Evolutionary conservation across 2,113 vertebrate genomes (phyloP).

Genomic region (Corythornis cristatus): DNA sequence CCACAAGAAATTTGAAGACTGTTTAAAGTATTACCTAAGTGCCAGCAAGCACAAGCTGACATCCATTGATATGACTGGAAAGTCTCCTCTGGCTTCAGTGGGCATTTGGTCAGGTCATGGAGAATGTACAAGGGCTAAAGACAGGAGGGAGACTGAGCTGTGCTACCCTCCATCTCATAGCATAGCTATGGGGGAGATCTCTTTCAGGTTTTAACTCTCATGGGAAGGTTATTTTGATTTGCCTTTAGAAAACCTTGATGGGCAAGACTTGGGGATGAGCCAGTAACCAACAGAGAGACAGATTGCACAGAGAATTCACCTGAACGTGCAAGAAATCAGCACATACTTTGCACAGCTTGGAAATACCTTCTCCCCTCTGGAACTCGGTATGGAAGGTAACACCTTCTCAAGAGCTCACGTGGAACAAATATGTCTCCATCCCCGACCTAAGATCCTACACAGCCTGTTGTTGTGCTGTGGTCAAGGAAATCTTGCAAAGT

Average conservation of each 20-base stretch:
- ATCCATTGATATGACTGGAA: neutral
- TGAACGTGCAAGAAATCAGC: neutral
- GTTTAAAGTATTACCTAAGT: neutral
- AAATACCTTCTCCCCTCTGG: neutral
- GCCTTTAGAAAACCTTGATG: neutral
- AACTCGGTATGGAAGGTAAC: neutral
- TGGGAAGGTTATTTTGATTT: neutral
- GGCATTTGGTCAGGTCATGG: neutral
- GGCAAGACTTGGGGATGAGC: slow-evolving; percentile 6
- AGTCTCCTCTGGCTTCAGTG: neutral
- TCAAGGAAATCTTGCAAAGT: neutral
- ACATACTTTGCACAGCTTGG: neutral
- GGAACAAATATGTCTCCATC: neutral
- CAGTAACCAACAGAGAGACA: slow-evolving; percentile 42
- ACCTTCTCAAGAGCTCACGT: neutral
- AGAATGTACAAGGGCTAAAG: neutral
- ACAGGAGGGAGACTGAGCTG: neutral
- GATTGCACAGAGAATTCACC: slow-evolving; percentile 15
- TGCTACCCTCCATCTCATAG: neutral
- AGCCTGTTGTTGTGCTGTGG: neutral
- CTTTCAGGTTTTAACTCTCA: neutral
- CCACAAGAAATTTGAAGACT: slow-evolving; percentile 13
- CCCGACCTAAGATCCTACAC: neutral
- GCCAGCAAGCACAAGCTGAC: neutral
- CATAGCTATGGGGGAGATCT: fast-evolving